A percentile compares a stretch with the other conserved stretches of the same genome.
Conservation (phyloP, 1,140 invertebrate genomes). For the Eupeodes corollae region DNA sequence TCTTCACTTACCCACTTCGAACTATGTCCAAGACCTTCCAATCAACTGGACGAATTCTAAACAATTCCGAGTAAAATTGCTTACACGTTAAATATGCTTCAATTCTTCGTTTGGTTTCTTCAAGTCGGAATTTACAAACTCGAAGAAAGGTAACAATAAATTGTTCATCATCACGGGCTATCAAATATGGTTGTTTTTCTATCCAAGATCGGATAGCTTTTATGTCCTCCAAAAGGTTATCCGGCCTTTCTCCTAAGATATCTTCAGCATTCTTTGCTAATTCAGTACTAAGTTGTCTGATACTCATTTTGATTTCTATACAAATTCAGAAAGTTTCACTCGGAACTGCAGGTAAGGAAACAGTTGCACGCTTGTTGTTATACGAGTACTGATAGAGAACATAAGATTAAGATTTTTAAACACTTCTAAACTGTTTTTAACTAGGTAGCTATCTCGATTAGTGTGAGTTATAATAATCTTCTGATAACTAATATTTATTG, state of each 20-base stretch:
- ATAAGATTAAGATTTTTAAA: too few species aligned
- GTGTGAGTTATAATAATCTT: too few species aligned
- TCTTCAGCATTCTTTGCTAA: constrained; percentile 41
- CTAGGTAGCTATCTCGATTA: too few species aligned
- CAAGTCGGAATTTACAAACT: constrained; percentile 54
- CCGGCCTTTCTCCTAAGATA: constrained; percentile 49
- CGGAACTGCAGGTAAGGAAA: too few species aligned
- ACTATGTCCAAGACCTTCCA: constrained; percentile 36
- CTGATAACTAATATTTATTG: too few species aligned
- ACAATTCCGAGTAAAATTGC: constrained; percentile 45
- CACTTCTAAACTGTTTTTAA: too few species aligned
- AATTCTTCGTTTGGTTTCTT: constrained; percentile 50
- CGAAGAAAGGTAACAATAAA: constrained; percentile 50
- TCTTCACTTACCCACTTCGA: constrained; percentile 37
- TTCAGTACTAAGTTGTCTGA: constrained; percentile 32
- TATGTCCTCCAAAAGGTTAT: constrained; percentile 44
- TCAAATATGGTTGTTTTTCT: constrained; percentile 48
- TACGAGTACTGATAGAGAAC: too few species aligned
- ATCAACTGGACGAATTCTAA: constrained; percentile 25
- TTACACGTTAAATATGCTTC: constrained; percentile 51
- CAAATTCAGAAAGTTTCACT: too few species aligned
- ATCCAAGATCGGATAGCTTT: constrained; percentile 51
- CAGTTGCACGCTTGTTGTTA: too few species aligned
- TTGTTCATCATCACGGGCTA: constrained; percentile 42
- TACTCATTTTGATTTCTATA: too few species aligned